Evolutionary conservation across 30 jellyfish, hydroid and myxozoan species (phyloP).

Genomic region (Hydra vulgaris): DNA sequence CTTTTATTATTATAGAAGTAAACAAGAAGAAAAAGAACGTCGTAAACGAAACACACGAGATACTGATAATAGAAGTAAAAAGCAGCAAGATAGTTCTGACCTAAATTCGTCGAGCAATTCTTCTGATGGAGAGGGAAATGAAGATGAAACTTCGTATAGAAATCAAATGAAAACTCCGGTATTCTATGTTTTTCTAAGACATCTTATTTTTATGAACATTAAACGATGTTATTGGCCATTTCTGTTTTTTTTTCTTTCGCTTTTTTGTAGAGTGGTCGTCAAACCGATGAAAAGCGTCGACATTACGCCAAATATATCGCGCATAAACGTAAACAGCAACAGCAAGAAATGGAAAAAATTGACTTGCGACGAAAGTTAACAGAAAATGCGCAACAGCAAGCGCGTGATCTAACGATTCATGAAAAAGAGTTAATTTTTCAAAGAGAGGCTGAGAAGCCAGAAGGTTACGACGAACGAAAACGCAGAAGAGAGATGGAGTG

Average conservation of each 20-base stretch:
- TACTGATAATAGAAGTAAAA: background rate
- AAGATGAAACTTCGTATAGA: slow-evolving; percentile 22
- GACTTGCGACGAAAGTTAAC: slow-evolving; percentile 15
- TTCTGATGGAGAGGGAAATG: slow-evolving; percentile 16
- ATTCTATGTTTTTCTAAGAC: background rate
- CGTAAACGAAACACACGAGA: slow-evolving; percentile 9
- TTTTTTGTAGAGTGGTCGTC: slow-evolving; percentile 1
- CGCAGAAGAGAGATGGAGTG: slow-evolving; percentile 18
- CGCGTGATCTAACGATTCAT: background rate
- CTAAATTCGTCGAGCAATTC: slow-evolving; percentile 5
- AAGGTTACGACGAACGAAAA: slow-evolving; percentile 25
- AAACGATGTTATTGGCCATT: background rate
- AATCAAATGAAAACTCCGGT: slow-evolving; percentile 13
- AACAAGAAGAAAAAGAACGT: slow-evolving; percentile 15
- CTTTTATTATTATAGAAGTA: background rate
- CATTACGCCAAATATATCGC: slow-evolving; percentile 17
- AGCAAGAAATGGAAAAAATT: slow-evolving; percentile 7
- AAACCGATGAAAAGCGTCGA: background rate
- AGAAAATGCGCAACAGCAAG: background rate
- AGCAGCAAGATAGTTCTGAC: background rate
- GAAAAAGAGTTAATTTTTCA: background rate
- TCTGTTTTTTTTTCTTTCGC: background rate
- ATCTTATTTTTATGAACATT: background rate
- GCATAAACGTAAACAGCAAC: slow-evolving; percentile 4
- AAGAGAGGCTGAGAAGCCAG: slow-evolving; percentile 10